Conservation (phyloP, 2,797 vertebrate genomes). For the Lacerta viridis region DNA sequence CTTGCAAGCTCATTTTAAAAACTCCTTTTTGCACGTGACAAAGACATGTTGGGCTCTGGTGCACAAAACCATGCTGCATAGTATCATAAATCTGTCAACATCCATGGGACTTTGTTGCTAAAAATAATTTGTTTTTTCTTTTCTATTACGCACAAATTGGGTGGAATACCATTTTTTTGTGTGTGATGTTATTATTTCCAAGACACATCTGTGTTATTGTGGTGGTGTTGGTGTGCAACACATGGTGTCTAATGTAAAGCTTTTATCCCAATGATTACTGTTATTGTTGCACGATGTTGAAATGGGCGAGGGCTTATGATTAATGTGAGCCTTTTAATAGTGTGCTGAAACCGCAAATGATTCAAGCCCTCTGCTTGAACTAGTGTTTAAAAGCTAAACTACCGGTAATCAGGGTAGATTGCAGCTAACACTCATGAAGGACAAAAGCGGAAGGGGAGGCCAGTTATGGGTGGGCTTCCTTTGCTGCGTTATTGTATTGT, state of each 20-base stretch:
- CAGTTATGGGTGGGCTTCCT: no score
- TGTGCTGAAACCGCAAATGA: background rate
- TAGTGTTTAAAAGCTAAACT: constrained; percentile 9
- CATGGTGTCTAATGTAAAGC: background rate
- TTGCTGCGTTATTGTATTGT: no score
- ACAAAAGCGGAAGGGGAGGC: background rate
- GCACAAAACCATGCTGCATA: background rate
- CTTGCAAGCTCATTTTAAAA: background rate
- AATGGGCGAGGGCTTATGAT: background rate
- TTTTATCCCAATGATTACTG: background rate
- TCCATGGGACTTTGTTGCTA: background rate
- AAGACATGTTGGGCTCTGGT: background rate
- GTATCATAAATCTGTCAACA: background rate
- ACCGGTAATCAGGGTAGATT: background rate
- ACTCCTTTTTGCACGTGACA: no score
- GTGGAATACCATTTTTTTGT: background rate
- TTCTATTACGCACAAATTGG: background rate
- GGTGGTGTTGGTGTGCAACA: background rate
- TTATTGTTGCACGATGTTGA: background rate
- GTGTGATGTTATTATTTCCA: background rate
- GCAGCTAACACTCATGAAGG: background rate
- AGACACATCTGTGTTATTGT: background rate
- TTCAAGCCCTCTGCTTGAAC: background rate
- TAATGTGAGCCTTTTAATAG: background rate
- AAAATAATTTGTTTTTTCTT: background rate